These are phyloP conservation scores for Molossus alvarezi DNA, from an alignment of 2,797 vertebrate genomes.

Conservation along the genomic window DNA sequence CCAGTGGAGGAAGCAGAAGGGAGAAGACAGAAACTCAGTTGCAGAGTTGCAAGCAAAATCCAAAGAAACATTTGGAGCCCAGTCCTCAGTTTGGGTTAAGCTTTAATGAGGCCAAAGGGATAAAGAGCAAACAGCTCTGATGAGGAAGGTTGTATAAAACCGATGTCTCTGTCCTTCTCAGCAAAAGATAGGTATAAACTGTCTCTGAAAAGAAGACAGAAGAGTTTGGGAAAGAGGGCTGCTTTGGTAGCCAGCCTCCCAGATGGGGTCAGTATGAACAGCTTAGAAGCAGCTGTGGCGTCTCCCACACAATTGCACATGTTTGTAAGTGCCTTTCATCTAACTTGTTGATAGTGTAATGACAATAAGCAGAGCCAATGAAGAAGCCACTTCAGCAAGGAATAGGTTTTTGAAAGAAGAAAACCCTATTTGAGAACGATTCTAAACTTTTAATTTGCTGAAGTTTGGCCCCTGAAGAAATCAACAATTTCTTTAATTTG, in stretches of 20 bases:
- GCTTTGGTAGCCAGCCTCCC: conserved; percentile 2
- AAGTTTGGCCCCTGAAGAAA: neutral
- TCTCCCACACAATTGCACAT: neutral
- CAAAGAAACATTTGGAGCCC: neutral
- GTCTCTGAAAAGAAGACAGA: neutral
- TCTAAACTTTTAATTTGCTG: conserved; percentile 47
- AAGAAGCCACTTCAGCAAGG: neutral
- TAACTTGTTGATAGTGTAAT: neutral
- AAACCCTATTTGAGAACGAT: neutral
- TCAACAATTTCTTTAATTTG: neutral
- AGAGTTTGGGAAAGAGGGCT: neutral
- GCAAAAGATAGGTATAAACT: neutral
- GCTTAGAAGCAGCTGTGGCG: neutral
- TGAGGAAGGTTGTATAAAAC: neutral
- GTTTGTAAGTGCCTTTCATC: neutral
- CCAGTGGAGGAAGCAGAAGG: neutral
- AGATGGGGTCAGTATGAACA: conserved; percentile 54
- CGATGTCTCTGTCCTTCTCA: neutral
- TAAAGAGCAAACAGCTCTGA: neutral
- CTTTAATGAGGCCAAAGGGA: neutral
- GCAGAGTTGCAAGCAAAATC: conserved; percentile 11
- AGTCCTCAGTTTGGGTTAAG: neutral
- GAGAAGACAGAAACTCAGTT: neutral
- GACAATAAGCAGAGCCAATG: conserved; percentile 45
- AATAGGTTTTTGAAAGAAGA: conserved; percentile 8